These are phyloP conservation scores for Oryzias javanicus DNA, from an alignment of 2,113 vertebrate genomes.

Conservation along the genomic window DNA sequence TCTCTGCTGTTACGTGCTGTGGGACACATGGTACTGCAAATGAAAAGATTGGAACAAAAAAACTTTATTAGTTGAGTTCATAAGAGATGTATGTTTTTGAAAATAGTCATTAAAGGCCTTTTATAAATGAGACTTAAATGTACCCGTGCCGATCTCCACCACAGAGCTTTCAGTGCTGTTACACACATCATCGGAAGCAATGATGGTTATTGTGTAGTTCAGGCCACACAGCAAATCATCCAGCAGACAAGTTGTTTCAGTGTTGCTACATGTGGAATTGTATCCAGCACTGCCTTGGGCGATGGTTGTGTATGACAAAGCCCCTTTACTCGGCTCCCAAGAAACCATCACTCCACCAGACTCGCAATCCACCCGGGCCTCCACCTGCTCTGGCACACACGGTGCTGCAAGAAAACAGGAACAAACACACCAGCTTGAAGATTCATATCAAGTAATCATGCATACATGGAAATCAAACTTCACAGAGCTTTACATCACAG, in stretches of 20 bases:
- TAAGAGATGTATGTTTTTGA: background rate
- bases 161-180: constrained; percentile 53
- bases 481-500: too few relatives aligned
- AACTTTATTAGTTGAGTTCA: too few relatives aligned
- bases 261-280: constrained; percentile 54
- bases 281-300: constrained; percentile 65
- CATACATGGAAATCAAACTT: background rate
- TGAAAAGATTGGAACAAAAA: background rate
- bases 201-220: constrained; percentile 70
- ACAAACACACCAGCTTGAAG: background rate
- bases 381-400: constrained; percentile 63
- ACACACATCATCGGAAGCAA: constrained; percentile 59
- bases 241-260: constrained; percentile 54
- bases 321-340: constrained; percentile 75
- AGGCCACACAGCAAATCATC: constrained; percentile 65
- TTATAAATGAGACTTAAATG: background rate
- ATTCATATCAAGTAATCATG: background rate
- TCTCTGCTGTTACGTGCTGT: constrained; percentile 42
- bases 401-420: constrained; percentile 55
- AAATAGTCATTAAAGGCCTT: too few relatives aligned
- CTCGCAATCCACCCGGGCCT: constrained; percentile 59
- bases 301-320: constrained; percentile 56
- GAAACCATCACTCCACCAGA: constrained; percentile 59
- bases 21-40: constrained; percentile 69
- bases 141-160: constrained; percentile 64